These are phyloP conservation scores for Psittacus erithacus DNA, from an alignment of 2,113 vertebrate genomes.

Conservation along the genomic window DNA sequence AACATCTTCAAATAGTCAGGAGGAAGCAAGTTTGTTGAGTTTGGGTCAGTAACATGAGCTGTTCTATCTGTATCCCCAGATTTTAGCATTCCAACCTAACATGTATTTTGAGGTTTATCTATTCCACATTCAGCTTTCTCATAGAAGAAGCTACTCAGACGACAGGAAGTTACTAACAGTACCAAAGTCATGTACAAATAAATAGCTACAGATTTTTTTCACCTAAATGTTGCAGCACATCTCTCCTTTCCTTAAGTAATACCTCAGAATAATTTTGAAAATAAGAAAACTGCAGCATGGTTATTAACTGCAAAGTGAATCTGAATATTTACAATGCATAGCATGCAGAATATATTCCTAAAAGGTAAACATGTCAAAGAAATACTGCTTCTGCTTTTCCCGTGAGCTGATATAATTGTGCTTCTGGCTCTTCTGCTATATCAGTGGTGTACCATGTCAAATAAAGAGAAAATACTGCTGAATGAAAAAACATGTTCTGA, in stretches of 20 bases:
- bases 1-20: neutral
- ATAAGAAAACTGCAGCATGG: fast-evolving
- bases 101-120: neutral
- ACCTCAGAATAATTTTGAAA: neutral
- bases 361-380: slow-evolving; percentile 25
- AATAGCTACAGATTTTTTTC: neutral
- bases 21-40: neutral
- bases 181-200: neutral
- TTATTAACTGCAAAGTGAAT: neutral
- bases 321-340: neutral
- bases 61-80: neutral
- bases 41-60: neutral
- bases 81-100: neutral
- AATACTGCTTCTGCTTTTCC: neutral
- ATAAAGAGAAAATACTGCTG: neutral
- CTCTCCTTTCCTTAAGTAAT: neutral
- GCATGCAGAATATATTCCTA: neutral
- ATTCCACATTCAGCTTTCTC: neutral
- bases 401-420: neutral
- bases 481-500: neutral
- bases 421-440: neutral
- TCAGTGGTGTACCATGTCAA: neutral
- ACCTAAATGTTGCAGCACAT: neutral
- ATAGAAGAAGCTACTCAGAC: neutral
- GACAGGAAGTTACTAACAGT: neutral